phyloP scores from a whole-genome alignment of 2,888 invertebrate species.

The Cephonodes hylas region DNA sequence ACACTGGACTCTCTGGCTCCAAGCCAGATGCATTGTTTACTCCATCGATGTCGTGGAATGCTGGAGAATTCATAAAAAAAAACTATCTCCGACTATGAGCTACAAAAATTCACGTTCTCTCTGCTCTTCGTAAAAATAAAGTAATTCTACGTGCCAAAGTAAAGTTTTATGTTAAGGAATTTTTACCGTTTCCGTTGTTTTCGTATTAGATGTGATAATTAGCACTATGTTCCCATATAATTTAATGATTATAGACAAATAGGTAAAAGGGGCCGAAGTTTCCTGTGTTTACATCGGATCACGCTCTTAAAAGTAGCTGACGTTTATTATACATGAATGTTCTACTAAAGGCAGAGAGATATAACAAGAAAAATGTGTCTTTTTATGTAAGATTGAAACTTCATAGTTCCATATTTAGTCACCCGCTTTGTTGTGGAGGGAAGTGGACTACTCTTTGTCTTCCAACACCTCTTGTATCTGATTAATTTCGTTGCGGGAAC shows the following conservation, averaged over 20 bases:
- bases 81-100: conserved; percentile 18
- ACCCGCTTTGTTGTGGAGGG: too few relatives aligned
- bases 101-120: not conserved
- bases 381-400: too few relatives aligned
- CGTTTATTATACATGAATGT: too few relatives aligned
- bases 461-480: too few relatives aligned
- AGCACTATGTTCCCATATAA: not conserved
- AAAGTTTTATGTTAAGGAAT: not conserved
- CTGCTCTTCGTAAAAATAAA: not conserved
- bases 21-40: conserved; percentile 20
- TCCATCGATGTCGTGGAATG: conserved; percentile 12
- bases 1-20: conserved; percentile 13
- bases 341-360: not conserved
- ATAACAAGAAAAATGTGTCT: too few relatives aligned
- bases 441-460: too few relatives aligned
- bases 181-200: not conserved
- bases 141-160: not conserved
- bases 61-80: conserved; percentile 19
- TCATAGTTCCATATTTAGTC: too few relatives aligned
- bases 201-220: too few relatives aligned
- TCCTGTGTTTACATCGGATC: too few relatives aligned
- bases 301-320: too few relatives aligned
- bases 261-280: not conserved
- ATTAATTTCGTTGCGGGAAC: too few relatives aligned
- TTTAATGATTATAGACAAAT: not conserved